A percentile compares a stretch with the other conserved stretches of the same genome.
Conservation (phyloP, 2,113 vertebrate species). For the Hippocampus comes region DNA sequence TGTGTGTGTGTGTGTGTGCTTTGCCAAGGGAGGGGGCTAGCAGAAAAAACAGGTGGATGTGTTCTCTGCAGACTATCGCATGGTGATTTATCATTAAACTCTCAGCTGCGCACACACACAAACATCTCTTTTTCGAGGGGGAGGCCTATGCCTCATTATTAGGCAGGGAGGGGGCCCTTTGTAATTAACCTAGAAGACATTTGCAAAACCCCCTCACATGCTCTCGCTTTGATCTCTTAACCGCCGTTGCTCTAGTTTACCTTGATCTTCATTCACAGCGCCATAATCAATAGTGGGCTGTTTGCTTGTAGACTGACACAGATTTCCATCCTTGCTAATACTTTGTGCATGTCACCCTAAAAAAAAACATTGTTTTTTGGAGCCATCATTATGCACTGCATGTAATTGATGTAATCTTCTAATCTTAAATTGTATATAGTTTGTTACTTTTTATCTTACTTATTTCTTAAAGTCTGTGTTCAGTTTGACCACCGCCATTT, state of each 20-base stretch:
- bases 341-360: neutral
- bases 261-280: slow-evolving; percentile 28
- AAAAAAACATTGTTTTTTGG: neutral
- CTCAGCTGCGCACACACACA: slow-evolving; percentile 49
- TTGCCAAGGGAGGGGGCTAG: slow-evolving; percentile 9
- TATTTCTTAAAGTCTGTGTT: too few relatives aligned
- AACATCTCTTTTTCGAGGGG: slow-evolving; percentile 45
- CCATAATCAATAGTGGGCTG: slow-evolving; percentile 50
- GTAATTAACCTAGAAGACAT: slow-evolving; percentile 61
- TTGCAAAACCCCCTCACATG: slow-evolving; percentile 18
- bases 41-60: slow-evolving; percentile 49
- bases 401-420: neutral
- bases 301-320: slow-evolving; percentile 45
- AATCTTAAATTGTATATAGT: neutral
- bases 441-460: neutral
- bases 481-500: too few relatives aligned
- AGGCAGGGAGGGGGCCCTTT: slow-evolving; percentile 38
- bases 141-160: slow-evolving; percentile 27
- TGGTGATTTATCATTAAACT: slow-evolving; percentile 62
- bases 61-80: slow-evolving; percentile 48
- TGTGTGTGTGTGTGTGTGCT: slow-evolving; percentile 3
- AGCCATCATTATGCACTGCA: neutral
- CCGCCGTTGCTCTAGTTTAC: slow-evolving; percentile 30
- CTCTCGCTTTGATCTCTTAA: slow-evolving; percentile 7
- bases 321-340: slow-evolving; percentile 23